These are phyloP conservation scores for Samia ricini DNA, from an alignment of 1,140 invertebrate genomes.

Conservation along the genomic window DNA sequence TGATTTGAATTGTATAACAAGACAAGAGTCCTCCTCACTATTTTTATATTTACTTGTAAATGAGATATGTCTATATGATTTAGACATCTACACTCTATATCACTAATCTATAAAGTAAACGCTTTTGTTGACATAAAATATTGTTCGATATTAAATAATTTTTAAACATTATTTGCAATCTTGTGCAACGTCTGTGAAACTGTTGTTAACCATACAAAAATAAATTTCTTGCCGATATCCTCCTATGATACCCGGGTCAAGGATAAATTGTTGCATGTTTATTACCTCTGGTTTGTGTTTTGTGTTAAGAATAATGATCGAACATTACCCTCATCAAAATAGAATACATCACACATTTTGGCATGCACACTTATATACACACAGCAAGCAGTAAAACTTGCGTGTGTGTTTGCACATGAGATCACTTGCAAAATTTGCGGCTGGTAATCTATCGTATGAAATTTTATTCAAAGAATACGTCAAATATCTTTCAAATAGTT, in stretches of 20 bases:
- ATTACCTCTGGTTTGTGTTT: background rate
- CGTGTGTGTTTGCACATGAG: background rate
- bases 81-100: background rate
- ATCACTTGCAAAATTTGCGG: background rate
- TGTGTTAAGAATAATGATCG: background rate
- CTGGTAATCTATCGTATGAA: too few species aligned
- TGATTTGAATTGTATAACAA: constrained; percentile 10
- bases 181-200: background rate
- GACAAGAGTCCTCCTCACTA: background rate
- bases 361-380: background rate
- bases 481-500: background rate
- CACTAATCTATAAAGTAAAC: background rate
- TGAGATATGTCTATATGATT: background rate
- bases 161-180: background rate
- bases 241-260: background rate
- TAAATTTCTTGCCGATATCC: background rate
- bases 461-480: too few species aligned
- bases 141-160: background rate
- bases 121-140: background rate
- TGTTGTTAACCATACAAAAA: background rate
- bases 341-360: background rate
- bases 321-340: background rate
- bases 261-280: background rate
- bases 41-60: background rate
- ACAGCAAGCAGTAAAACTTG: background rate